phyloP scores from a whole-genome alignment of 2,888 invertebrate species.

The Melanostoma mellinum region DNA sequence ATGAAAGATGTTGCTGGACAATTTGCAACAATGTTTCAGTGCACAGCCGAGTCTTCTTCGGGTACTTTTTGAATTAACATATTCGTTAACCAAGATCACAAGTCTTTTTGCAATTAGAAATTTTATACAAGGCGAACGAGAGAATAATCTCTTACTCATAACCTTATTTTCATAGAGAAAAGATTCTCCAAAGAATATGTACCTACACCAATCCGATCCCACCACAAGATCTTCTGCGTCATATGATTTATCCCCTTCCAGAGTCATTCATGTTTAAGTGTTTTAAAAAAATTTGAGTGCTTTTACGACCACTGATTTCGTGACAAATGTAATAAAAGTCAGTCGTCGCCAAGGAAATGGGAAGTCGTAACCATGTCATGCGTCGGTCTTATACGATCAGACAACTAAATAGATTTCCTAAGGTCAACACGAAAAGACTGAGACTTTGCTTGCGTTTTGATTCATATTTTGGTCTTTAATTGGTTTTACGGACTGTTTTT shows the following conservation, averaged over 20 bases:
- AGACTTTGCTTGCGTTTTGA: background rate
- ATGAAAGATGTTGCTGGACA: background rate
- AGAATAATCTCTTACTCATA: too few species aligned
- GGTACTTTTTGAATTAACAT: too few species aligned
- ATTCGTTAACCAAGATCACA: too few species aligned
- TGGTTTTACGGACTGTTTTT: constrained; percentile 23
- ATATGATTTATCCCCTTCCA: constrained; percentile 15
- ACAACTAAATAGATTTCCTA: background rate
- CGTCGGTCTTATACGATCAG: background rate
- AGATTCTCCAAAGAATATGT: too few species aligned
- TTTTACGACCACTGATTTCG: constrained; percentile 48
- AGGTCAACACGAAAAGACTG: background rate
- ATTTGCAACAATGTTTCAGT: constrained; percentile 15
- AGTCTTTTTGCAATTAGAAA: too few species aligned
- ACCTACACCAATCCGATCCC: background rate
- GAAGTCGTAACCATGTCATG: constrained; percentile 24
- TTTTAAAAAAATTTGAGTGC: constrained; percentile 35
- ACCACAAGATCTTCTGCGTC: background rate
- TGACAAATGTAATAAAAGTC: constrained; percentile 63
- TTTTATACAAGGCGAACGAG: too few species aligned
- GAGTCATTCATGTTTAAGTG: constrained; percentile 18
- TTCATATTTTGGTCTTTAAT: background rate
- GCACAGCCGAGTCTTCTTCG: too few species aligned
- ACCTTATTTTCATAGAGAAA: too few species aligned
- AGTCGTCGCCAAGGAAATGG: constrained; percentile 58